A percentile compares a stretch with the other conserved stretches of the same genome.
Evolutionary conservation across 1,140 invertebrate genomes (phyloP).

Genomic region (Drosophila malerkotliana): DNA sequence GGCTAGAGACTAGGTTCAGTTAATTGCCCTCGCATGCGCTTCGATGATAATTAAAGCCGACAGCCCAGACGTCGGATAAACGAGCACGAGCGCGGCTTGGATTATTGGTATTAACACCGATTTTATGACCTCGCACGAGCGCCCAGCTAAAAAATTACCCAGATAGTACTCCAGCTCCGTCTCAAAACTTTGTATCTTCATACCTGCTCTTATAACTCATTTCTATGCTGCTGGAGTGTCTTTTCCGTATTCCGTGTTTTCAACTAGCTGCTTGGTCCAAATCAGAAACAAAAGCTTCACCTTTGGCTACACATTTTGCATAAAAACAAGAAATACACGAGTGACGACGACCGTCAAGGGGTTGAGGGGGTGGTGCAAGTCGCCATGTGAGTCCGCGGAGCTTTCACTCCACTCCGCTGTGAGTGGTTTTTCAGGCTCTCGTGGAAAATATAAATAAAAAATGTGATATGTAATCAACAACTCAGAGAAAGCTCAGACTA

Average conservation of each 20-base stretch:
- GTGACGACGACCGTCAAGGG: background rate
- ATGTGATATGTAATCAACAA: background rate
- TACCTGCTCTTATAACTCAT: constrained; percentile 17
- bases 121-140: constrained; percentile 70
- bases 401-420: constrained; percentile 46
- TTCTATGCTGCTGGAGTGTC: constrained; percentile 63
- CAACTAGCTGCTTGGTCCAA: constrained; percentile 46
- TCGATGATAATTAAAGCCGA: constrained; percentile 60
- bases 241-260: constrained; percentile 19
- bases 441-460: constrained; percentile 10
- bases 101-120: constrained; percentile 69
- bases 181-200: constrained; percentile 34
- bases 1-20: constrained; percentile 47
- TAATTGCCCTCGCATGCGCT: constrained; percentile 66
- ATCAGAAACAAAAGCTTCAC: constrained; percentile 76
- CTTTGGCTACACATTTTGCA: constrained; percentile 43
- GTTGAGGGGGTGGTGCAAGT: constrained; percentile 4
- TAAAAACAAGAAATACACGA: constrained; percentile 49
- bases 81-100: constrained; percentile 25
- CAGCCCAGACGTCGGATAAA: constrained; percentile 20
- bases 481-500: constrained; percentile 9
- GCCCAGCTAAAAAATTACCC: constrained; percentile 16
- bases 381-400: constrained; percentile 19
- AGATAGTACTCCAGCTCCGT: background rate
- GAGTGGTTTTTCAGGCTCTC: background rate